These are phyloP conservation scores for Lophius piscatorius DNA, from an alignment of 2,113 vertebrate species.

Conservation along the genomic window DNA sequence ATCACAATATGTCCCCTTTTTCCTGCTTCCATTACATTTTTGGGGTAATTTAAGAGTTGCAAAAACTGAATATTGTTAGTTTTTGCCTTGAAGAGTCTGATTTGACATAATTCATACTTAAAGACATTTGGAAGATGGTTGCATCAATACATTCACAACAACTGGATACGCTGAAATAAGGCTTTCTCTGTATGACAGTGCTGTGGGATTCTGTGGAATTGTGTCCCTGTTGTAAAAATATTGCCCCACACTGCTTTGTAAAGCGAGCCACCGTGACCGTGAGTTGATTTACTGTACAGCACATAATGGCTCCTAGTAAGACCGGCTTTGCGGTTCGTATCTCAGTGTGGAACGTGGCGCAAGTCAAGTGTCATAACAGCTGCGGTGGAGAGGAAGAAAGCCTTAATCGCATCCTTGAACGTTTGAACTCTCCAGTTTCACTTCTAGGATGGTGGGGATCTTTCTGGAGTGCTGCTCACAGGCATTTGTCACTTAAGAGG, in stretches of 20 bases:
- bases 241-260: conserved; percentile 25
- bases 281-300: conserved; percentile 57
- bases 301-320: conserved; percentile 47
- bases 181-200: not conserved
- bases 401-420: conserved; percentile 66
- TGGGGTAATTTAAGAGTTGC: too few species aligned
- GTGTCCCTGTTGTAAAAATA: conserved; percentile 16
- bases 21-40: too few species aligned
- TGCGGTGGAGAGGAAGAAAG: conserved; percentile 22
- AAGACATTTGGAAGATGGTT: too few species aligned
- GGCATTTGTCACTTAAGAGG: conserved; percentile 44
- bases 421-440: conserved; percentile 60
- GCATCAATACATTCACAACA: too few species aligned
- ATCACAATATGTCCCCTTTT: too few species aligned
- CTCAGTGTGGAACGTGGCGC: conserved; percentile 36
- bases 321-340: conserved; percentile 48
- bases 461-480: conserved; percentile 44
- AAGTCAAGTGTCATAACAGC: conserved; percentile 54
- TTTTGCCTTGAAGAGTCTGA: too few species aligned
- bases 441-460: conserved; percentile 44
- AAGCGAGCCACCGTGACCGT: conserved; percentile 22
- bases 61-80: too few species aligned
- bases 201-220: conserved; percentile 7
- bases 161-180: too few species aligned
- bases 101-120: too few species aligned